Base-by-base conservation (phyloP, 2,888 invertebrate genomes). In the Mimumesa dahlbomi region DNA sequence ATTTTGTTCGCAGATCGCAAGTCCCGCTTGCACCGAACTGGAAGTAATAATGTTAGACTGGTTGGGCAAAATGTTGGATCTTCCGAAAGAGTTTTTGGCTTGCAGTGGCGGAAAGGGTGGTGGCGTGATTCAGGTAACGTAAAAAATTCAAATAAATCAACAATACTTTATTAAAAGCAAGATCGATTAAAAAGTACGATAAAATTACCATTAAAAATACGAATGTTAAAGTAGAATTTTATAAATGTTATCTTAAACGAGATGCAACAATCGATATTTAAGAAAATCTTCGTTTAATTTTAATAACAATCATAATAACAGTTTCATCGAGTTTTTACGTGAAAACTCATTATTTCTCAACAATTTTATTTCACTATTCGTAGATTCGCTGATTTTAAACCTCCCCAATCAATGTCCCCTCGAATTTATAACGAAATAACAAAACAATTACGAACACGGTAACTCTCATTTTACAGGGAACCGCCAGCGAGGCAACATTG, bases 11-110 rank as follows among this genome's bases (percentile, higher is more conserved):
- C 25, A 72, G 72, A 96, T 96, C 75, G 94, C 97, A 0, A 97
- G 97, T 90, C 98, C 98, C 0, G 97, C 98, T 0, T 98, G 98
- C 87, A 98, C 98, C 0, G 98, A 98, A 89, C 91, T 98, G 62
- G 98, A 98, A 90, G 97, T 98, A 1, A 94, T 97, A 18, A 97
- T 97, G 95, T 90, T 98, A 85, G 97, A 98, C 90, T 98, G 98
- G 98, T 90, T 98, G 77, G 98, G 97, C 42, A 96, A 97, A 91
- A 95, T 98, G 94, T 87, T 98, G 57, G 94, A 95, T 0, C 91
- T 98, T 3, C 98, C 98, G 0, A 91, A 94, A 14, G 93, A 93
- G 78, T 98, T 98, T 90, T 90, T 98, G 49, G 95, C 96, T 0
- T 93, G 94, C 72, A 94, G 94, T 0, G 92, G 92, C 0, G 96